Evolutionary conservation across 37 sponge, comb jelly and placozoan species (phyloP).

Genomic region (Lycopodina hypogea): DNA sequence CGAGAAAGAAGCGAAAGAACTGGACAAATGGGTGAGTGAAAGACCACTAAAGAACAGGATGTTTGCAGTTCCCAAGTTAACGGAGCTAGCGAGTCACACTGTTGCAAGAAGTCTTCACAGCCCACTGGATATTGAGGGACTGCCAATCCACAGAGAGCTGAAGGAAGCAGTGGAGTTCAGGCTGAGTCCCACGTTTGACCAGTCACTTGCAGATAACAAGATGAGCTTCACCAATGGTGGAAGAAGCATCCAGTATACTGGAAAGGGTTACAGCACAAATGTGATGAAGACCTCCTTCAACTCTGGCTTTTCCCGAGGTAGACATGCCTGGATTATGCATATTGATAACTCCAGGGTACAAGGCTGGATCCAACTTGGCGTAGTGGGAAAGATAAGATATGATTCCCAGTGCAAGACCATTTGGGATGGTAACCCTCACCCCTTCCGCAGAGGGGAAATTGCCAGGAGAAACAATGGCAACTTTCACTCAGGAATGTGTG

Average conservation of each 20-base stretch:
- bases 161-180: slow-evolving; percentile 75
- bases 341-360: slow-evolving; percentile 79
- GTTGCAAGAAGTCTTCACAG: slow-evolving; percentile 25
- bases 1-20: slow-evolving; percentile 47
- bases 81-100: slow-evolving; percentile 38
- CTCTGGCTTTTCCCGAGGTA: slow-evolving; percentile 55
- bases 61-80: slow-evolving; percentile 27
- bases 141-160: slow-evolving; percentile 56
- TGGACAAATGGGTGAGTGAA: slow-evolving; percentile 72
- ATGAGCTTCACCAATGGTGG: slow-evolving; percentile 65
- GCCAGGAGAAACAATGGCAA: slow-evolving; percentile 85
- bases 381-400: slow-evolving; percentile 67
- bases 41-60: background rate
- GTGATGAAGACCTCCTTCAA: slow-evolving; percentile 71
- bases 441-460: slow-evolving; percentile 81
- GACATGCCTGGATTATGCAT: slow-evolving; percentile 79
- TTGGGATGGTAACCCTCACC: slow-evolving; percentile 94
- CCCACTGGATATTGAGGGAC: slow-evolving; percentile 44
- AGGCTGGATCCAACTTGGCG: slow-evolving; percentile 94
- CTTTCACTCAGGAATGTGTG: slow-evolving; percentile 65
- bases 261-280: slow-evolving; percentile 83
- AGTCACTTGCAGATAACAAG: slow-evolving; percentile 30
- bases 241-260: slow-evolving; percentile 62
- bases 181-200: slow-evolving; percentile 65
- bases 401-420: slow-evolving; percentile 42